Evolutionary conservation across 2,888 invertebrate genomes (phyloP).

Genomic region (Volucella inflata): DNA sequence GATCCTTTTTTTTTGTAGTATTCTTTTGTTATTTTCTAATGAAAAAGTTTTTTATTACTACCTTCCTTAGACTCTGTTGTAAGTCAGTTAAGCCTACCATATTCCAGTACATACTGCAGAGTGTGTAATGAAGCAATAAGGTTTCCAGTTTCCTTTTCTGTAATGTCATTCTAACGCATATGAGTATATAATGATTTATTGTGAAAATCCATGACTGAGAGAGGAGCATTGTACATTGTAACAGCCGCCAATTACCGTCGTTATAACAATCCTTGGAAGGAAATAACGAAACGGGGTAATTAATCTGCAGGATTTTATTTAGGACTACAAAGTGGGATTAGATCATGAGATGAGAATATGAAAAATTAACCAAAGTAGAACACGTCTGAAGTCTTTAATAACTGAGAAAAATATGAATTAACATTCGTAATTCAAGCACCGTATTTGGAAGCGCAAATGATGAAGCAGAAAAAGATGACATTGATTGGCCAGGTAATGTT

Average conservation of each 20-base stretch:
- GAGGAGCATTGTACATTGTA: not conserved
- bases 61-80: not conserved
- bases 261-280: not conserved
- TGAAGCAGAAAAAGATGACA: too few species aligned
- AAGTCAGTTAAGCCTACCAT: not conserved
- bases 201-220: not conserved
- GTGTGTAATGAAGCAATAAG: not conserved
- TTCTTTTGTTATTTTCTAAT: conserved; percentile 10
- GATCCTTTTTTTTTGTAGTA: not conserved
- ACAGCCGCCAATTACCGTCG: conserved; percentile 9
- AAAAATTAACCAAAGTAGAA: too few species aligned
- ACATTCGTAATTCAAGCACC: too few species aligned
- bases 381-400: too few species aligned
- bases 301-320: not conserved
- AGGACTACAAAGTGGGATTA: not conserved
- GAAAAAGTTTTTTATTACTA: not conserved
- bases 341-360: too few species aligned
- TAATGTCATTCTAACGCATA: not conserved
- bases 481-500: too few species aligned
- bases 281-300: conserved; percentile 4
- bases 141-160: conserved; percentile 5
- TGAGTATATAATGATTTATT: not conserved
- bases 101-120: not conserved
- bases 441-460: too few species aligned
- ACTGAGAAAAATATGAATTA: too few species aligned